phyloP scores from a whole-genome alignment of 2,797 vertebrate genomes.

The Melanogrammus aeglefinus region DNA sequence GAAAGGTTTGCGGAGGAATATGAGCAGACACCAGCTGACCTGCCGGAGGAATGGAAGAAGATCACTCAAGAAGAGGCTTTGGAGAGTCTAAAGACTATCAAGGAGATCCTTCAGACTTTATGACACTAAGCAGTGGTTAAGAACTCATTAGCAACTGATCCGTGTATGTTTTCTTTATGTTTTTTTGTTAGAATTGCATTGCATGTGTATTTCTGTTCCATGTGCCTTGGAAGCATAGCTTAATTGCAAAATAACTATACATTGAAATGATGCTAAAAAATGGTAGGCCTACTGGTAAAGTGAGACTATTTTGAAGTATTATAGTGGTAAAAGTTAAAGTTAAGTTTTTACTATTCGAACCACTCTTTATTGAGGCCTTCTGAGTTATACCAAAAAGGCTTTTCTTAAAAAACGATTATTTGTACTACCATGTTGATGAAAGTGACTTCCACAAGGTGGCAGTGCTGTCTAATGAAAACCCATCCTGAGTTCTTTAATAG shows the following conservation, averaged over 20 bases:
- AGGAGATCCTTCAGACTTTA: not conserved
- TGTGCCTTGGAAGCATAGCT: not conserved
- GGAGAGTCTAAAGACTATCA: conserved; percentile 46
- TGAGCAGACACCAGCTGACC: conserved; percentile 39
- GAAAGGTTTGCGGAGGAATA: conserved; percentile 62
- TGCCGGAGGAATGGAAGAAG: conserved; percentile 64
- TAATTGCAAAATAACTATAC: not conserved
- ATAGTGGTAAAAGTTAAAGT: no score
- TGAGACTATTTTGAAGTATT: no score
- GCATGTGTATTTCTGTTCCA: not conserved
- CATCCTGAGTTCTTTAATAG: not conserved
- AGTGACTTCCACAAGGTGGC: not conserved
- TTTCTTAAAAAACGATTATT: not conserved
- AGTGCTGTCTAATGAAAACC: not conserved
- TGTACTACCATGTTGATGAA: not conserved
- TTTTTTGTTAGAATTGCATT: not conserved
- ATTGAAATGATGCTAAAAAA: not conserved
- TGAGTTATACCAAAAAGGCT: no score
- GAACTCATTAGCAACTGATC: not conserved
- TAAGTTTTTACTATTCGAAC: not conserved
- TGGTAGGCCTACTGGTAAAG: not conserved
- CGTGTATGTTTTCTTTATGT: not conserved
- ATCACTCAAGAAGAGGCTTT: conserved; percentile 63
- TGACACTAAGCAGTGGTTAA: conserved; percentile 11
- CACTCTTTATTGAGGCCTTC: no score